Base-by-base conservation (phyloP, 2,888 invertebrate genomes). In the Mycogona germanica region DNA sequence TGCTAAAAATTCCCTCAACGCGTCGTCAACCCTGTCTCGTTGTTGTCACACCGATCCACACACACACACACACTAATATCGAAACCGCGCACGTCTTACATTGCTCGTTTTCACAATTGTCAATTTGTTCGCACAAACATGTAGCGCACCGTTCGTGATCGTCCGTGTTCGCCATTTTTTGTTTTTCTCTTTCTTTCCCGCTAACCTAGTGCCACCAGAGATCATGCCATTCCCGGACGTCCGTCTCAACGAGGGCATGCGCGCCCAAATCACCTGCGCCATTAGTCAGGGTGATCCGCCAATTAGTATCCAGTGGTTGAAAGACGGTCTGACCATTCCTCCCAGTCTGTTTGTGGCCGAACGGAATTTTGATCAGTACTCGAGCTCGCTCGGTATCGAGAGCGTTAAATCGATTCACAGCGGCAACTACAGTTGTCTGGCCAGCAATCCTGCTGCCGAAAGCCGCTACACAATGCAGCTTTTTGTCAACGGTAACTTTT, bases 181-280 rank as follows among this genome's bases (percentile, higher is more conserved):
- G 23, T 45, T 32, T 17, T 54, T 26, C 23, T 23, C 40, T 40
- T 40, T 40, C 14, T 40, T 40, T 40, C 21, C 23, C 40, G 40
- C 30, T 32, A 40, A 55, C 55, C 35, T 53, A 57, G 57, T 57
- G 26, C 57, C 57, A 19, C 57, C 57, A 32, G 54, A 55, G 37
- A 57, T 57, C 46, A 52, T 57, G 48, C 57, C 57, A 46, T 55
- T 57, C 37, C 55, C 42, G 26, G 57, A 55, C 40, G 51, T 51
- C 21, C 57, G 49, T 23, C 55, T 55, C 29, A 42, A 57, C 14
- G 57, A 57, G 37, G 57, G 57, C 21, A 52, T 52, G 53, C 57
- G 57, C 40, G 57, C 54, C n/a, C 57, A 57, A 30, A 53, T 57
- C 38, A 57, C 57, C 19, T 57, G 57, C 29, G 55, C 57, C 17